Percentiles rank a stretch among this genome's conserved stretches.
phyloP scores from a whole-genome alignment of 2,797 vertebrate genomes.

The Notoglanidium macrostoma region DNA sequence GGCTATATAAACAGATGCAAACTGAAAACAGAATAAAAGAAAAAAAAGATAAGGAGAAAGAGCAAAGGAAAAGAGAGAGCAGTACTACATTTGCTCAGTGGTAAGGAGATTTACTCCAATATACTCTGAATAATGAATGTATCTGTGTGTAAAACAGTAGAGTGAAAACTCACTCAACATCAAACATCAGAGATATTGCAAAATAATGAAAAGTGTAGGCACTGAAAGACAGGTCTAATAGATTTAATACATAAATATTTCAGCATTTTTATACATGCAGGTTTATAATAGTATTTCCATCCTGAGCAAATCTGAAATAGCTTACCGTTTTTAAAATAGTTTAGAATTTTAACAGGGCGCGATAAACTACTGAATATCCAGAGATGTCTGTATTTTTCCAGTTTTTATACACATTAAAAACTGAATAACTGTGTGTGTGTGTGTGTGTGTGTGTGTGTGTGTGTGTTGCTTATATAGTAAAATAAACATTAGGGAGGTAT shows the following conservation, averaged over 20 bases:
- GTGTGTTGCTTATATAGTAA: too few relatives aligned
- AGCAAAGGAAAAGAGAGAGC: constrained; percentile 80
- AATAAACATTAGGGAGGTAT: too few relatives aligned
- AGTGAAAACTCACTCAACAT: background rate
- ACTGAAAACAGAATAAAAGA: constrained; percentile 75
- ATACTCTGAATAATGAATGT: background rate
- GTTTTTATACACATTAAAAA: too few relatives aligned
- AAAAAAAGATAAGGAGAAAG: constrained; percentile 76
- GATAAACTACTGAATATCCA: background rate
- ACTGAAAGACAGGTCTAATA: background rate
- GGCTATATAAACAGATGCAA: constrained; percentile 75
- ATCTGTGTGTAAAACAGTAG: background rate
- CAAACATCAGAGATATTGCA: background rate
- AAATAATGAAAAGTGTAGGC: background rate
- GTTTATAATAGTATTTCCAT: background rate
- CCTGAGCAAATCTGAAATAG: background rate
- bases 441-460: too few relatives aligned
- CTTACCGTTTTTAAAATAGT: background rate
- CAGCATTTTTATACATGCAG: too few relatives aligned
- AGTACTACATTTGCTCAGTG: constrained; percentile 82
- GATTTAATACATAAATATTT: background rate
- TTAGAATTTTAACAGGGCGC: background rate
- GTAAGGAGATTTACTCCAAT: constrained; percentile 67
- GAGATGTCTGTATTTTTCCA: background rate
- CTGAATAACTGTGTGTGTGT: background rate